Base-by-base conservation (phyloP, 2,888 invertebrate genomes). In the Copidosoma aretas region DNA sequence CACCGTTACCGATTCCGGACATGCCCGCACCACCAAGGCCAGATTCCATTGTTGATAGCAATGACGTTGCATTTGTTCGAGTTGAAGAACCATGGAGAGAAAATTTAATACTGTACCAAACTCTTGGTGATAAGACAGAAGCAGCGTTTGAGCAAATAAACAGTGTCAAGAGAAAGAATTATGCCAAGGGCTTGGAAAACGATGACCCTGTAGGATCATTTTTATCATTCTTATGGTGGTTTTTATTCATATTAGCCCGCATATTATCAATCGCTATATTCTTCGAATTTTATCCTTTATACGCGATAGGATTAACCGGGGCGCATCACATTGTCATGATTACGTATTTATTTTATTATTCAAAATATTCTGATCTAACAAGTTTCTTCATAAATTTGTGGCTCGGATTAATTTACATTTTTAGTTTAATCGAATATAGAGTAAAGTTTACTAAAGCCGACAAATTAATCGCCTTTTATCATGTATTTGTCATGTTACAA, bases 401-500 rank as follows among this genome's bases (percentile, higher is more conserved):
- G 79, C 87, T 93, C 21, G 91, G 91, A 17, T 88, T 91, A 74
- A 87, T 93, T 71, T 93, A 91, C 78, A 86, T 92, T 64, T 91
- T 93, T 80, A 90, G 91, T 77, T 85, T 93, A 56, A 89, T 93
- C 78, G 93, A 93, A 84, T 92, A 93, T 77, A 91, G 92, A 80
- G 88, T 93, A 65, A 90, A 90, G 81, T 93, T 93, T 80, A 90
- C 89, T 73, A 89, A 90, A 77, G 88, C 91, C 22, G 88, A 90
- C 5, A 85, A 89, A 64, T 91, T 92, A 88, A 89, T 92, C 76
- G 84, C 88, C 72, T 87, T 88, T 61, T 93, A 90, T 85, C 88
- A 91, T 77, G 80, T 87, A 62, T 84, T 92, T 57, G 88, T 90
- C 57, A 87, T 90, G 69, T 74, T 86, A 39, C 91, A 93, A 83